Conservation (phyloP, 2,113 vertebrate genomes). For the Myotis lucifugus region DNA sequence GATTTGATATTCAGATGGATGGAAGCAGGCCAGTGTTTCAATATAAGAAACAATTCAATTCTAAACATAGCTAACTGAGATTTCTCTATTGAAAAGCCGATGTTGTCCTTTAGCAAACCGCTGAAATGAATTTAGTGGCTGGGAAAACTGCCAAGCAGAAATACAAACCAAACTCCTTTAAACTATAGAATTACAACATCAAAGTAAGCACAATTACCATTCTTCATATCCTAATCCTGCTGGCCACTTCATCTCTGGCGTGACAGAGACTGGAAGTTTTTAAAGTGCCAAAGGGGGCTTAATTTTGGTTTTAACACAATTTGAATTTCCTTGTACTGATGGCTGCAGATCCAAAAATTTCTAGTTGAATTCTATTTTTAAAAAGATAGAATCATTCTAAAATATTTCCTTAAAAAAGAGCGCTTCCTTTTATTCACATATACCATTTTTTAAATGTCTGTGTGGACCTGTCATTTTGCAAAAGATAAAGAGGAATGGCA, state of each 20-base stretch:
- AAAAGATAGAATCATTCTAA: background rate
- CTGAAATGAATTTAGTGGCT: constrained; percentile 66
- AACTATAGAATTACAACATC: constrained; percentile 52
- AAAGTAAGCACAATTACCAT: constrained; percentile 42
- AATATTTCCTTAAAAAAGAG: background rate
- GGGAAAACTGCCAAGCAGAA: constrained; percentile 69
- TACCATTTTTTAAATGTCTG: background rate
- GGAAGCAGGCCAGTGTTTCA: constrained; percentile 55
- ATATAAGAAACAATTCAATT: constrained; percentile 54
- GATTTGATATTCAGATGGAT: constrained; percentile 37
- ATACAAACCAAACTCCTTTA: constrained; percentile 58
- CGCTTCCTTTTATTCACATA: background rate
- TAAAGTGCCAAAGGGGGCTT: background rate
- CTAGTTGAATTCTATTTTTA: background rate
- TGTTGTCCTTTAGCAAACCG: constrained; percentile 52
- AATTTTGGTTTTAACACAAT: background rate
- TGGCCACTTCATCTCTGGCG: background rate
- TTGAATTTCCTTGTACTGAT: background rate
- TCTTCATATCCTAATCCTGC: background rate
- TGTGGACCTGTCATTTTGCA: background rate
- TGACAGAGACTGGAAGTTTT: background rate
- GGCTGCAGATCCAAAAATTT: background rate
- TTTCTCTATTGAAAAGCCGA: constrained; percentile 50
- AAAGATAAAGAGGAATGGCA: background rate
- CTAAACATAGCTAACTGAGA: constrained; percentile 61